Base-by-base conservation (phyloP, 2,113 vertebrate genomes). In the Podilymbus podiceps region DNA sequence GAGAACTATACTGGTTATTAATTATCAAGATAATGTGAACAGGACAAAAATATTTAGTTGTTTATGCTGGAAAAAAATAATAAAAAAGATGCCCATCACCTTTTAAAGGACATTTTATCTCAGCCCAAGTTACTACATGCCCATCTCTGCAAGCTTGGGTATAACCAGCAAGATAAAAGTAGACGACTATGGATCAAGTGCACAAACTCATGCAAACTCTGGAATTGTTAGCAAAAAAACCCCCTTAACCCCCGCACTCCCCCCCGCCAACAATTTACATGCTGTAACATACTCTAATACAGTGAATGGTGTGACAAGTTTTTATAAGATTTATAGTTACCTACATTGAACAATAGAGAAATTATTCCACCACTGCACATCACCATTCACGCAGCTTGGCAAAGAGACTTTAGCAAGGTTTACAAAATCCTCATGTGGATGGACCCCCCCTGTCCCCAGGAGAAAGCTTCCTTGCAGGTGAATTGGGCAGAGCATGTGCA, bases 341-440 rank as follows among this genome's bases (percentile, higher is more conserved):
- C 30, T 40, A 12, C 33, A 13, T 0, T 27, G 56, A 75, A n/a
- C 27, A 52, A 44, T 23, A 62, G 69, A 71, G 60, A 55, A 88
- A 55, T 38, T 50, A 1, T 22, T 87, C 73, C 2, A 5, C 21
- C 33, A 28, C n/a, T 28, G 20, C 28, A 64, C 0, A 0, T 59
- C 56, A 62, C n/a, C 50, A 17, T 19, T 58, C 56, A 42, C 35
- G 15, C 13, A 31, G 50, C n/a, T 11, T 6, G 42, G 46, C 42
- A 47, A 56, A 15, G 79, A 84, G 46, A 75, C 52, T 81, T 93
- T 15, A 33, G 52, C 33, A 59, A 49, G 50, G 19, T 76, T 85
- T 85, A 67, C 38, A 38, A 74, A 67, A 15, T 58, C 16, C 38
- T 38, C 38, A 23, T 1, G 17, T 44, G 62, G 56, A 62, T 6